Evolutionary conservation across 1,140 invertebrate genomes (phyloP).

Genomic region (Agrilus planipennis): DNA sequence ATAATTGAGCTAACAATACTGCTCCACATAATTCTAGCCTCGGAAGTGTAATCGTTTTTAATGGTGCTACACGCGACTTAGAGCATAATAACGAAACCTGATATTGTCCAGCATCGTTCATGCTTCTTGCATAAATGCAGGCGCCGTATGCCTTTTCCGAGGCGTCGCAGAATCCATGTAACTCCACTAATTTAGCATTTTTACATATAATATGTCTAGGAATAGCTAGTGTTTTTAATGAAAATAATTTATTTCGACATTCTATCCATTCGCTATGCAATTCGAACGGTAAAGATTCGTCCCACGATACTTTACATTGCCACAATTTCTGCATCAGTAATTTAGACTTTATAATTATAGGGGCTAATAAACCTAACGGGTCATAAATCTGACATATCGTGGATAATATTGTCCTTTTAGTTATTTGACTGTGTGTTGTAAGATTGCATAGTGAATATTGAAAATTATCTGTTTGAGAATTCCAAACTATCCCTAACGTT

Average conservation of each 20-base stretch:
- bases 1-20: slow-evolving; percentile 20
- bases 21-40: slow-evolving; percentile 24
- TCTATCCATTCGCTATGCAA: slow-evolving; percentile 2
- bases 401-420: too few relatives aligned
- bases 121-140: slow-evolving; percentile 21
- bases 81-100: slow-evolving; percentile 9
- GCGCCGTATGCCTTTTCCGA: slow-evolving; percentile 19
- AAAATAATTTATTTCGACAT: neutral
- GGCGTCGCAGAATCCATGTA: slow-evolving; percentile 29
- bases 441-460: too few relatives aligned
- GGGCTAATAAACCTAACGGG: neutral
- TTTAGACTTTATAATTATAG: neutral
- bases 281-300: slow-evolving; percentile 5
- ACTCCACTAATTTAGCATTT: slow-evolving; percentile 10
- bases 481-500: too few relatives aligned
- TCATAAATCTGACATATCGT: too few relatives aligned
- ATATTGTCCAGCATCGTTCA: slow-evolving; percentile 13
- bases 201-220: neutral
- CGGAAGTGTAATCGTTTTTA: slow-evolving; percentile 17
- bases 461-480: too few relatives aligned
- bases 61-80: slow-evolving; percentile 18
- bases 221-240: slow-evolving; percentile 1
- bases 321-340: neutral
- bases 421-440: too few relatives aligned
- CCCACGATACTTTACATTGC: neutral